Evolutionary conservation across 2,888 invertebrate species (phyloP).

Genomic region (Athetis lepigone): DNA sequence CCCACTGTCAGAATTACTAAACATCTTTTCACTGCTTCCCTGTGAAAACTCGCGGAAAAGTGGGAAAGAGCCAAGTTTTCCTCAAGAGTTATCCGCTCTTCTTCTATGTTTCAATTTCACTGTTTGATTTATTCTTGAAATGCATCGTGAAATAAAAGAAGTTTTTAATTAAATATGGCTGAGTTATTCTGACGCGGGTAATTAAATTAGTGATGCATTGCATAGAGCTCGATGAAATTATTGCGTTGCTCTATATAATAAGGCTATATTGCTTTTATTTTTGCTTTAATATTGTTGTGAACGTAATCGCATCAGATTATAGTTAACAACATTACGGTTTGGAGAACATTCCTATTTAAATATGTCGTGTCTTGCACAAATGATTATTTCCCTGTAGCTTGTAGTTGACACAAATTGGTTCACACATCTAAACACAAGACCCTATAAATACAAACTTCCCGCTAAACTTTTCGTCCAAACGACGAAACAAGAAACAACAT

Average conservation of each 20-base stretch:
- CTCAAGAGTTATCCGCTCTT: slow-evolving; percentile 40
- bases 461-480: slow-evolving; percentile 18
- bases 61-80: slow-evolving; percentile 43
- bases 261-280: background rate
- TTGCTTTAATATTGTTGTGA: background rate
- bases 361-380: background rate
- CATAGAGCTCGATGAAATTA: slow-evolving; percentile 20
- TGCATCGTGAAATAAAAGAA: slow-evolving; percentile 51
- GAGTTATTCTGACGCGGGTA: slow-evolving; percentile 40
- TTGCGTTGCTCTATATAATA: slow-evolving; percentile 2
- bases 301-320: background rate
- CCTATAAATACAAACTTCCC: slow-evolving; percentile 6
- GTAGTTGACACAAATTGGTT: slow-evolving; percentile 6
- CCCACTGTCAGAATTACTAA: slow-evolving; percentile 50
- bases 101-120: slow-evolving; percentile 54
- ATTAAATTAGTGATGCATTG: slow-evolving; percentile 43
- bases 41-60: slow-evolving; percentile 51
- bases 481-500: slow-evolving; percentile 24
- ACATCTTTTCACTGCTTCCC: slow-evolving; percentile 56
- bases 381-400: slow-evolving; percentile 8
- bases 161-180: slow-evolving; percentile 53
- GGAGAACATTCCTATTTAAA: background rate
- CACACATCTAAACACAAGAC: slow-evolving; percentile 4
- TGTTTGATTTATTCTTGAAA: slow-evolving; percentile 54
- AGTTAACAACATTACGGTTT: background rate